phyloP scores from a whole-genome alignment of 2,797 vertebrate genomes.

The Sylvia borin region DNA sequence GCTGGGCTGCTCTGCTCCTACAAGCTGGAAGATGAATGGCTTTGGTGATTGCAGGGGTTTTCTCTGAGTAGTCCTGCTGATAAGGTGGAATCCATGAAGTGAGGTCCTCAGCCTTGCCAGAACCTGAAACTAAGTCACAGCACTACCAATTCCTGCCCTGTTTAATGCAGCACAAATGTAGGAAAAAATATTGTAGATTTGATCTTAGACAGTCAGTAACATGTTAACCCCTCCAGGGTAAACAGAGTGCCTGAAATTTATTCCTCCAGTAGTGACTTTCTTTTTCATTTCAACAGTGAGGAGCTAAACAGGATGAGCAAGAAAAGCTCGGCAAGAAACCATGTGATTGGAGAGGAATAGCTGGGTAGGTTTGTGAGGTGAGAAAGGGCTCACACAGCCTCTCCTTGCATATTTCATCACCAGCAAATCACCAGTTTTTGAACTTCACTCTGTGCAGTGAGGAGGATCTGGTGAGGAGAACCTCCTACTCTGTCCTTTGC shows the following conservation, averaged over 20 bases:
- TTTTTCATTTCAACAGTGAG: neutral
- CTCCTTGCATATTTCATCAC: neutral
- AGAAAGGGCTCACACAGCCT: neutral
- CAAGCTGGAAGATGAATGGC: neutral
- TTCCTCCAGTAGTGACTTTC: neutral
- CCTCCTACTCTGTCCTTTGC: neutral
- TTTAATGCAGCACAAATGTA: neutral
- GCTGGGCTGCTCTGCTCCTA: neutral
- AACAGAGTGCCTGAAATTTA: neutral
- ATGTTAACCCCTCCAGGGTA: neutral
- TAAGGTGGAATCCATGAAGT: neutral
- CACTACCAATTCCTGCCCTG: too few relatives aligned
- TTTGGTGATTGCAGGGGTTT: neutral
- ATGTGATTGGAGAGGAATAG: neutral
- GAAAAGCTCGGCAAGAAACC: neutral
- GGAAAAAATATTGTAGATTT: neutral
- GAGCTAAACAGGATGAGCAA: neutral
- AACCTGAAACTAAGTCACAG: neutral
- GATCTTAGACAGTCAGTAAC: neutral
- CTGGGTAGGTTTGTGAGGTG: neutral
- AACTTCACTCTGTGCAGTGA: rapidly evolving
- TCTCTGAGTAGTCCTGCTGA: neutral
- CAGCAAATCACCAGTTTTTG: neutral
- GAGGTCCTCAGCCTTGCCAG: neutral
- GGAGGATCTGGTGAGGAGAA: neutral